These are phyloP conservation scores for Pyrocoelia pectoralis DNA, from an alignment of 2,888 invertebrate genomes.

Conservation along the genomic window DNA sequence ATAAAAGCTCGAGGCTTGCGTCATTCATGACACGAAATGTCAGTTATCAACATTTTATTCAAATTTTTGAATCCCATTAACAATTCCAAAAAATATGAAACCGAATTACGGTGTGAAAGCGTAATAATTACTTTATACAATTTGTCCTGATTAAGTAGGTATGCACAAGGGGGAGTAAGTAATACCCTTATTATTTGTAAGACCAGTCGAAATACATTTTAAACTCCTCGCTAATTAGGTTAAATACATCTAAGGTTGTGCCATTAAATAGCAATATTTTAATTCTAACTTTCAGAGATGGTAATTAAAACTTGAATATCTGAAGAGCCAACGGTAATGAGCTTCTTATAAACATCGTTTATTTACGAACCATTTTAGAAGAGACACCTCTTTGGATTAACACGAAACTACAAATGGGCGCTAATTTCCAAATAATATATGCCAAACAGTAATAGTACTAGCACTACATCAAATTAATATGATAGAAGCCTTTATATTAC, in stretches of 20 bases:
- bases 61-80: slow-evolving; percentile 11
- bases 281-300: slow-evolving; percentile 30
- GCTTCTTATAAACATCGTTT: slow-evolving; percentile 30
- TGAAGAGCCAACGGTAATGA: slow-evolving; percentile 26
- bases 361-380: slow-evolving; percentile 20
- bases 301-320: slow-evolving; percentile 33
- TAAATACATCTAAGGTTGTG: slow-evolving; percentile 32
- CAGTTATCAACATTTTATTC: slow-evolving; percentile 16
- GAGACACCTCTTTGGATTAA: background rate
- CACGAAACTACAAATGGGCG: background rate
- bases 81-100: slow-evolving; percentile 1
- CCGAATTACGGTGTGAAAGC: background rate
- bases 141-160: slow-evolving; percentile 24
- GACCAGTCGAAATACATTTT: slow-evolving; percentile 25
- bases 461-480: background rate
- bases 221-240: slow-evolving; percentile 26
- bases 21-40: slow-evolving; percentile 25
- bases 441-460: background rate
- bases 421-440: background rate
- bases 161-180: slow-evolving; percentile 22
- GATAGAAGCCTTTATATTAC: background rate
- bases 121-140: slow-evolving; percentile 25
- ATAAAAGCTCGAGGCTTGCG: slow-evolving; percentile 28
- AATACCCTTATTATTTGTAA: slow-evolving; percentile 31
- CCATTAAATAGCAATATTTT: slow-evolving; percentile 33